These are phyloP conservation scores for Dipodomys merriami DNA, from an alignment of 2,113 vertebrate genomes.

Conservation along the genomic window DNA sequence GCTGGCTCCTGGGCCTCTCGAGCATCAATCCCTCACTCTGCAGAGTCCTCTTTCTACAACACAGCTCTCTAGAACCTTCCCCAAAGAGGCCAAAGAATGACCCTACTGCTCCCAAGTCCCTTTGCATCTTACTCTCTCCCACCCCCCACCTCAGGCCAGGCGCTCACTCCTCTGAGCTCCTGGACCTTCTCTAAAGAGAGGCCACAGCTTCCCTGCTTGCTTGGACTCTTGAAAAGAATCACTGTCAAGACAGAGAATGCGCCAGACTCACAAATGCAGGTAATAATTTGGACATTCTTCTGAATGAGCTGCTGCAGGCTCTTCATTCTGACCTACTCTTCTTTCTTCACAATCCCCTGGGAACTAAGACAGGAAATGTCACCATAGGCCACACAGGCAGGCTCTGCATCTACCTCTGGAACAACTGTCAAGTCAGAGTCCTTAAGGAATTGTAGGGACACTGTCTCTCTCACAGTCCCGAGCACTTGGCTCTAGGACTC, in stretches of 20 bases:
- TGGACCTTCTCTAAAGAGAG: neutral
- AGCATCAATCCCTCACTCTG: neutral
- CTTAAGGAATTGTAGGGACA: neutral
- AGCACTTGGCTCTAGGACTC: neutral
- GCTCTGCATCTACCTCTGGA: neutral
- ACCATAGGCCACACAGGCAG: neutral
- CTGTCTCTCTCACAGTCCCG: no score
- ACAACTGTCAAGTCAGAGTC: neutral
- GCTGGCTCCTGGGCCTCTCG: accelerated
- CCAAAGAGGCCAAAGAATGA: neutral
- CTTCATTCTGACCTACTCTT: neutral
- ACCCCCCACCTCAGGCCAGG: neutral
- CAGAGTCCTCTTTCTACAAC: neutral
- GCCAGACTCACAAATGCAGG: neutral
- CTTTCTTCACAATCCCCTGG: neutral
- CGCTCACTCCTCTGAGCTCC: neutral
- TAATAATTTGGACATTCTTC: neutral
- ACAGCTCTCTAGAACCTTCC: neutral
- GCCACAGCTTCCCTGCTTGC: neutral
- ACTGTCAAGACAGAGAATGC: neutral
- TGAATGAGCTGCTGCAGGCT: neutral
- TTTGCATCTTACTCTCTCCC: accelerated
- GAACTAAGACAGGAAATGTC: neutral
- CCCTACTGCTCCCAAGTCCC: no score
- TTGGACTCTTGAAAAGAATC: neutral